Evolutionary conservation across 2,797 vertebrate genomes (phyloP).

Genomic region (Coregonus sp.): DNA sequence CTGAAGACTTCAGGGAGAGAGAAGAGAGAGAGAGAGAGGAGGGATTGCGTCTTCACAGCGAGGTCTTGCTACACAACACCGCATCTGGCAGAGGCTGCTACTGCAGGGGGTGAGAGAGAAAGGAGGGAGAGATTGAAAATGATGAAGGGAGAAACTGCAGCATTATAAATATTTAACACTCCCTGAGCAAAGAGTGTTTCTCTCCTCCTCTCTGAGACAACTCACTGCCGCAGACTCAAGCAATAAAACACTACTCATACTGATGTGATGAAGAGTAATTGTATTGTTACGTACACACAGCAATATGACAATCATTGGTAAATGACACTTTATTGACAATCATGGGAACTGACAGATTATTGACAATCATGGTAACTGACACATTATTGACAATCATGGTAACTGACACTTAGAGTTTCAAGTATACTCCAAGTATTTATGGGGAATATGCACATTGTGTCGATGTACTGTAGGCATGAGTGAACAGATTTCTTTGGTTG

Average conservation of each 20-base stretch:
- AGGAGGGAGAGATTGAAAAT: background rate
- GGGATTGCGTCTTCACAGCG: background rate
- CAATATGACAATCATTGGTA: background rate
- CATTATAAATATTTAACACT: slow-evolving; percentile 60
- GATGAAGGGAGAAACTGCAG: slow-evolving; percentile 42
- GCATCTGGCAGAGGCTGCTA: slow-evolving; percentile 4
- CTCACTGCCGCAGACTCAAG: background rate
- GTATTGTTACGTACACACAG: background rate
- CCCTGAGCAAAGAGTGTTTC: slow-evolving; percentile 14
- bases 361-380: too few relatives aligned
- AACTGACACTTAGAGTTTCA: too few relatives aligned
- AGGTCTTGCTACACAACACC: background rate
- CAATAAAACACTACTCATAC: background rate
- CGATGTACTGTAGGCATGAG: too few relatives aligned
- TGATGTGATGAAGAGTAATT: background rate
- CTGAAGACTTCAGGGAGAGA: background rate
- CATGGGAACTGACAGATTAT: too few relatives aligned
- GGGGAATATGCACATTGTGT: too few relatives aligned
- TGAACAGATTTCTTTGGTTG: too few relatives aligned
- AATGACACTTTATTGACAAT: background rate
- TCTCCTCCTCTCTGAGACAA: background rate
- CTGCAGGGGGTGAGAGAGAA: background rate
- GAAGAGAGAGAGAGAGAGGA: background rate
- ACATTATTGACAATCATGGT: too few relatives aligned
- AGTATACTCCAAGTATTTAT: too few relatives aligned